phyloP scores from a whole-genome alignment of 1,140 invertebrate species.

The Macrostomum lignano region DNA sequence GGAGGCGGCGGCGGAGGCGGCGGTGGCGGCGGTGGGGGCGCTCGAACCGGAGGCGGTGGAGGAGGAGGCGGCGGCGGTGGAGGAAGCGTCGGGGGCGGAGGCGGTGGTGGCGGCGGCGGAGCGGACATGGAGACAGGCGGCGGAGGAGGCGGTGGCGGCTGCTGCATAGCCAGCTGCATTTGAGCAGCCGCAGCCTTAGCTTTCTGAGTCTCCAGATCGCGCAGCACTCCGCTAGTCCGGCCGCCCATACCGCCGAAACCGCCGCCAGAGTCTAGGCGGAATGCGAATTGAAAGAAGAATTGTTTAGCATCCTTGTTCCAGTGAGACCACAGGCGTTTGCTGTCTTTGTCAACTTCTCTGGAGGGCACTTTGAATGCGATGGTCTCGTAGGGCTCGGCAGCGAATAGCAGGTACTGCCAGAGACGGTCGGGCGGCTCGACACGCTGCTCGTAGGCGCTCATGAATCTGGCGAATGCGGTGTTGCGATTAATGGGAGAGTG shows the following conservation, averaged over 20 bases:
- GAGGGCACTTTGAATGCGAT: conserved; percentile 95
- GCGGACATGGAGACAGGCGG: no score
- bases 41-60: no score
- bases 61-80: no score
- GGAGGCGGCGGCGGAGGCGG: no score
- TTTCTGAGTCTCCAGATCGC: background rate
- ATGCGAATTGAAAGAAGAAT: conserved; percentile 69
- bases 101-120: no score
- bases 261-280: conserved; percentile 24
- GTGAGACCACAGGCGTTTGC: conserved; percentile 85
- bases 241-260: no score
- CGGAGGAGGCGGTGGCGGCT: no score
- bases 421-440: conserved; percentile 94
- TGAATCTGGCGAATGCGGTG: no score
- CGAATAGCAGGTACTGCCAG: conserved; percentile 98
- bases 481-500: no score
- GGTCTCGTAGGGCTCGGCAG: conserved; percentile 95
- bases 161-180: no score
- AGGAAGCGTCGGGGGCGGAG: no score
- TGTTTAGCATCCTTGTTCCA: conserved; percentile 98
- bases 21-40: no score
- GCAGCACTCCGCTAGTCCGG: background rate
- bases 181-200: conserved; percentile 1
- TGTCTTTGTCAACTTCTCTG: conserved; percentile 85
- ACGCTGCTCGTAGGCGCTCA: conserved; percentile 99